phyloP scores from a whole-genome alignment of 92 coral and sea anemone species.

The Palythoa grandis region DNA sequence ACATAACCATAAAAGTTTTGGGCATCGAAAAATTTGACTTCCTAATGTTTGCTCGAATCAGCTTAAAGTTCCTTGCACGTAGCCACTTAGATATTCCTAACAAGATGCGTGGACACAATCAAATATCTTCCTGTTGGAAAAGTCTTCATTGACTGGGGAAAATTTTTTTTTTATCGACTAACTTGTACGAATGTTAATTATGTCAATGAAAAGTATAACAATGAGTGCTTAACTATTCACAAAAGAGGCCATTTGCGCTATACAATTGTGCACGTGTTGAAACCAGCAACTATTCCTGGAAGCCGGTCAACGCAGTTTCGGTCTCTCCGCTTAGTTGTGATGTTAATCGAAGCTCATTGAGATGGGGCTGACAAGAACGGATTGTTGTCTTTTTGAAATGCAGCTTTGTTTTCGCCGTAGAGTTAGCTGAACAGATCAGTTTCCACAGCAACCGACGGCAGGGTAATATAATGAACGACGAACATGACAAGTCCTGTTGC shows the following conservation, averaged over 20 bases:
- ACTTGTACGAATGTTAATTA: conserved; percentile 24
- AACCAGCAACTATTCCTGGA: conserved; percentile 19
- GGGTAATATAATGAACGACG: neutral
- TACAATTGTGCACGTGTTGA: conserved; percentile 24
- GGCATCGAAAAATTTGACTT: neutral
- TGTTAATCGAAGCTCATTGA: neutral
- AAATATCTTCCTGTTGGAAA: neutral
- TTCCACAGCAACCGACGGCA: conserved; percentile 25
- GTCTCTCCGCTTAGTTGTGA: neutral
- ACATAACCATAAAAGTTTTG: neutral
- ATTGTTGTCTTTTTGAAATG: neutral
- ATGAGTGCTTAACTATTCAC: conserved; percentile 6
- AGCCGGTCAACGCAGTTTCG: neutral
- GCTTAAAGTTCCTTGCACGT: neutral
- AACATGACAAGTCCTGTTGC: neutral
- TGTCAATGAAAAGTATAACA: conserved; percentile 9
- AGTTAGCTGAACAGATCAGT: neutral
- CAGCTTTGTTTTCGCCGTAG: neutral
- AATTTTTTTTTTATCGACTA: neutral
- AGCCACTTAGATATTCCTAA: neutral
- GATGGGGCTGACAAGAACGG: no score
- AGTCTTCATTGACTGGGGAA: neutral
- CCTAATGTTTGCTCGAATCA: neutral
- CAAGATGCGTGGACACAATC: neutral
- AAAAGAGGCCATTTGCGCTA: conserved; percentile 16